Percentiles rank a stretch among this genome's conserved stretches.
Evolutionary conservation across 2,113 vertebrate species (phyloP).

Genomic region (Alectura lathami): DNA sequence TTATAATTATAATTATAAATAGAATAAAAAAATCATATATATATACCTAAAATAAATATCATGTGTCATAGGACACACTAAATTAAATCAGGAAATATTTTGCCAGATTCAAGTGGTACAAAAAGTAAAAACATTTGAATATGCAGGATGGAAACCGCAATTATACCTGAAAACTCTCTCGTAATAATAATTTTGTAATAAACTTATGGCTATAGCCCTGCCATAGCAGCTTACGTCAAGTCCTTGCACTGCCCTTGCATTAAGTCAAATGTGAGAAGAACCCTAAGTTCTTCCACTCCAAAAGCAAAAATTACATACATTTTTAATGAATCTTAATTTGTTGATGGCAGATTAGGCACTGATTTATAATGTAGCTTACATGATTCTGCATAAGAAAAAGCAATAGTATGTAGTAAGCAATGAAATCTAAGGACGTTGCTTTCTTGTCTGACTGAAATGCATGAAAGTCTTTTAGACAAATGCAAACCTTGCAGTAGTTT

Average conservation of each 20-base stretch:
- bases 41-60: no score
- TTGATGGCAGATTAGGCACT: not conserved
- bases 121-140: not conserved
- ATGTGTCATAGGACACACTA: no score
- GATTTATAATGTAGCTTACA: not conserved
- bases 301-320: not conserved
- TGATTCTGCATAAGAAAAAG: not conserved
- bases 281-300: not conserved
- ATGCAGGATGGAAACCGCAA: not conserved
- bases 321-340: not conserved
- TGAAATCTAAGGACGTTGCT: not conserved
- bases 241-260: not conserved
- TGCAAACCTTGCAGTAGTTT: not conserved
- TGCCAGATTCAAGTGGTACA: not conserved
- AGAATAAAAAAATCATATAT: no score
- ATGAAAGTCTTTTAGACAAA: not conserved
- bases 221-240: not conserved
- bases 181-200: not conserved
- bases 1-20: no score
- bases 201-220: not conserved
- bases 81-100: not conserved
- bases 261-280: not conserved
- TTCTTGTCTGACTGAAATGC: not conserved
- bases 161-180: not conserved
- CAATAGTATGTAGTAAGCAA: not conserved